Evolutionary conservation across 2,797 vertebrate genomes (phyloP), one percentile per base, ranked within the genome.

Genomic region (Atherinosoma microstoma): DNA sequence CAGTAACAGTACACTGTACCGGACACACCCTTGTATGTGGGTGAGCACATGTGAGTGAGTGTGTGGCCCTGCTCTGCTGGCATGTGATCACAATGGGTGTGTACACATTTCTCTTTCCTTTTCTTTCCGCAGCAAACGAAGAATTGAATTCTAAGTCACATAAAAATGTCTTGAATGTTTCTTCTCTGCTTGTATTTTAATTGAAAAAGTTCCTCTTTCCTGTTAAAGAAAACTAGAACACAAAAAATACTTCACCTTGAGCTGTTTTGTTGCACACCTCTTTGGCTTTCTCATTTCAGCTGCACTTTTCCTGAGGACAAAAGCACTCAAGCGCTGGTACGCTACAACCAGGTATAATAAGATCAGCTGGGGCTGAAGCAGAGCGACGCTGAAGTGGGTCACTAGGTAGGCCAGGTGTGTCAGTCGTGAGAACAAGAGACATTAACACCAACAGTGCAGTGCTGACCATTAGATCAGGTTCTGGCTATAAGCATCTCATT

Each of bases 11-110:
- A 65, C 70, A 76, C 68, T 72, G 73, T 67, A 69, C 13, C 32
- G 83, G 88, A 90, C 89, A 87, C 87, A 85, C 91, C 91, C 92
- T 71, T 78, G 79, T 74, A 77, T 86, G 76, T 87, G 82, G 35
- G 61, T 82, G 76, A 72, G 76, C 22, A 20, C 66, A 69, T 54
- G 38, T 56, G 70, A 62, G 34, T 61, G 63, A 75, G 83, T 85
- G 80, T 86, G 84, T 84, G 87, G 83, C 76, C 82, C 67, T 24
- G 57, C 76, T 27, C 77, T 79, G 70, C 71, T 83, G 84, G 65
- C 73, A 75, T 84, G 78, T 70, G 82, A 87, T 78, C 67, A 64
- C 24, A 30, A 75, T 72, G 86, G 85, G 88, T 74, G 87, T 82
- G 79, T 81, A 73, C 54, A 22, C 29, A 42, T 79, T 62, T 49